These are phyloP conservation scores for Aleadryas rufinucha DNA, from an alignment of 2,113 vertebrate species.

Conservation along the genomic window DNA sequence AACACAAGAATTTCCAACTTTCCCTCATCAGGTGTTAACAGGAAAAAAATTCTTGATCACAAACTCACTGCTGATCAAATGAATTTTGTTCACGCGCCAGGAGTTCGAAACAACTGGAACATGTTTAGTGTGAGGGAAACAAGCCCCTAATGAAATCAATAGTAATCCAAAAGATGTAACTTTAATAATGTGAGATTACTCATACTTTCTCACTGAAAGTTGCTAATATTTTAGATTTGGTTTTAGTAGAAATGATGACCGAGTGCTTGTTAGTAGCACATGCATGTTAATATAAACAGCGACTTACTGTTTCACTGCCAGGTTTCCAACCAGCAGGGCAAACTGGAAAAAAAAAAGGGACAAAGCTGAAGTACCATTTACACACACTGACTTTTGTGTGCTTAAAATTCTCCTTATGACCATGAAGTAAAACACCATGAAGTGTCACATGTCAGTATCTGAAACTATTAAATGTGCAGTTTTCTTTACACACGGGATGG, in stretches of 20 bases:
- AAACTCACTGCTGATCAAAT: not conserved
- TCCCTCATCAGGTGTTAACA: not conserved
- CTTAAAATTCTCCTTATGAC: not conserved
- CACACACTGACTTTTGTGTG: not conserved
- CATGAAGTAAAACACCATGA: not conserved
- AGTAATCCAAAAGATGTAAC: not conserved
- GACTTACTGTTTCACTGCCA: constrained; percentile 96
- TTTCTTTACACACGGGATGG: not conserved
- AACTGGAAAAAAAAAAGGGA: constrained; percentile 68
- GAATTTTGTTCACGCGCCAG: not conserved
- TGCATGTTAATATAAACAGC: not conserved
- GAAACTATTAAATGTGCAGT: not conserved
- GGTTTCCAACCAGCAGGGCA: constrained; percentile 98
- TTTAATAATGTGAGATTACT: not conserved
- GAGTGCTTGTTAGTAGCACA: not conserved
- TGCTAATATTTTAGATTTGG: not conserved
- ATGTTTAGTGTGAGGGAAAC: not conserved
- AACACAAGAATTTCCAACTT: not conserved
- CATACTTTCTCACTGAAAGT: not conserved
- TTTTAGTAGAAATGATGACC: not conserved
- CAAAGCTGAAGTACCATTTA: constrained; percentile 1
- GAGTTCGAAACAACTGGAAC: not conserved
- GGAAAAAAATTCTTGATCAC: not conserved
- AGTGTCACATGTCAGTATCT: not conserved
- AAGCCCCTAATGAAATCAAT: not conserved